A percentile compares a stretch with the other conserved stretches of the same genome.
These are phyloP conservation scores for Apotomis betuletana DNA, from an alignment of 2,888 invertebrate genomes.

Conservation along the genomic window DNA sequence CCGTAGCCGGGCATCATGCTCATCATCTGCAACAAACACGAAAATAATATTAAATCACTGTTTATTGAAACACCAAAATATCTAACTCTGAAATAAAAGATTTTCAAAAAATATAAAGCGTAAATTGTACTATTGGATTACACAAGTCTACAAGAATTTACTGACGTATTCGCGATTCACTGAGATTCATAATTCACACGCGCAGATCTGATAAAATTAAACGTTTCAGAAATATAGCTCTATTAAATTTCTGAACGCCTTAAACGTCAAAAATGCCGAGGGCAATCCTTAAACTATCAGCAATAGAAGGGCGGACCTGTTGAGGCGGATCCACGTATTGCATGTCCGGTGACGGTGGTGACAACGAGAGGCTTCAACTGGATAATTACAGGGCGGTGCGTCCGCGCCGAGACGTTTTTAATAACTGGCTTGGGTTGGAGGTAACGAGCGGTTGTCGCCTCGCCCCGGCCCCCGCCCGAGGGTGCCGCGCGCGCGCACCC, in stretches of 20 bases:
- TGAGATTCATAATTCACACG: slow-evolving; percentile 34
- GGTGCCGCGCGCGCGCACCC: slow-evolving; percentile 54
- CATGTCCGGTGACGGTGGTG: slow-evolving; percentile 78
- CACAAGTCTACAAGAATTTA: not conserved
- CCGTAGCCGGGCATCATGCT: slow-evolving; percentile 75
- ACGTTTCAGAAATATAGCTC: slow-evolving; percentile 34
- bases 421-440: slow-evolving; percentile 84
- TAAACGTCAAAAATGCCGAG: slow-evolving; percentile 37
- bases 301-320: slow-evolving; percentile 72
- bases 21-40: slow-evolving; percentile 72
- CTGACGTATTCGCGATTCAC: not conserved
- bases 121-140: not conserved
- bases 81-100: not conserved
- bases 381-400: slow-evolving; percentile 83
- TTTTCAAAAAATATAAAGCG: not conserved
- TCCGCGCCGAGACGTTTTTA: slow-evolving; percentile 84
- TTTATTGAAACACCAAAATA: not conserved
- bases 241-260: slow-evolving; percentile 36
- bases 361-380: slow-evolving; percentile 77
- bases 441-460: slow-evolving; percentile 84
- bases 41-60: slow-evolving; percentile 12
- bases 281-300: slow-evolving; percentile 49
- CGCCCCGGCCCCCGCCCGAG: slow-evolving; percentile 70
- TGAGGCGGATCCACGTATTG: slow-evolving; percentile 82
- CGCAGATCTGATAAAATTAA: slow-evolving; percentile 35